Conservation (phyloP, 2,113 vertebrate species). For the Corydoras sp. region DNA sequence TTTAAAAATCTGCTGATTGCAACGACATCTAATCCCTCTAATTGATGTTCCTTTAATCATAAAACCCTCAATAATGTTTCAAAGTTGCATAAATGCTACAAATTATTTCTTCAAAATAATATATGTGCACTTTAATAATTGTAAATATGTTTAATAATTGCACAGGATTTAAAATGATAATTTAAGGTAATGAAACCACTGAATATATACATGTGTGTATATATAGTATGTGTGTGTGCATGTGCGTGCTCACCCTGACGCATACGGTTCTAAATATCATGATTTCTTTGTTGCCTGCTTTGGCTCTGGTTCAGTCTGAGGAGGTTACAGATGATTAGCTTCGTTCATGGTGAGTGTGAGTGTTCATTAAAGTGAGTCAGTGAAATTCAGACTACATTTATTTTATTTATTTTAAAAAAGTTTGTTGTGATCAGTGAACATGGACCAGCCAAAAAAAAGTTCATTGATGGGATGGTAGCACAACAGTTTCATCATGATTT, state of each 20-base stretch:
- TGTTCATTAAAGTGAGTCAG: neutral
- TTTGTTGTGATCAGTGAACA: neutral
- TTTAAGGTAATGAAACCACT: neutral
- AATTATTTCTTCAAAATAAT: too few relatives aligned
- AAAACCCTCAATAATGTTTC: too few relatives aligned
- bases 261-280: conserved; percentile 14
- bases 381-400: neutral
- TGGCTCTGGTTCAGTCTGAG: conserved; percentile 36
- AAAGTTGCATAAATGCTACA: too few relatives aligned
- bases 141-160: too few relatives aligned
- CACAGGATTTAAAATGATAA: neutral
- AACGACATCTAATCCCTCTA: too few relatives aligned
- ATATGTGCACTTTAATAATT: too few relatives aligned
- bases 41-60: too few relatives aligned
- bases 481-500: neutral
- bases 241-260: neutral
- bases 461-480: neutral
- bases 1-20: too few relatives aligned
- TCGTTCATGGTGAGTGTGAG: conserved; percentile 35
- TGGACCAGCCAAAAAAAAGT: neutral
- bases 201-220: neutral
- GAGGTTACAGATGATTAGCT: conserved; percentile 30
- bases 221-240: neutral
- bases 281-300: conserved; percentile 27
- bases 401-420: neutral